Conservation (phyloP, 2,113 vertebrate species). For the Amazona guildingii region DNA sequence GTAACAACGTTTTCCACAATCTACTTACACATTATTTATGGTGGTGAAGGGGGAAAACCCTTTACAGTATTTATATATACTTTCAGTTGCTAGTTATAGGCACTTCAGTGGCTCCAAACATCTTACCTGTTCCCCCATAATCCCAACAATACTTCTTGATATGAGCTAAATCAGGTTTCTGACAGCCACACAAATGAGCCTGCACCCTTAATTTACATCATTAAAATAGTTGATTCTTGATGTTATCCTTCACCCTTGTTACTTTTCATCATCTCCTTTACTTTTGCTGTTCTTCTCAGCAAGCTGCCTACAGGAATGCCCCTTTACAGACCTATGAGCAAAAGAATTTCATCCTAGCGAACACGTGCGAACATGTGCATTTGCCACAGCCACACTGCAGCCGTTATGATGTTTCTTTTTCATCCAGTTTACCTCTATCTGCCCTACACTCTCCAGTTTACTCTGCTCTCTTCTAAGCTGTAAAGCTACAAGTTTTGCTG, state of each 20-base stretch:
- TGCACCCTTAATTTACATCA: background rate
- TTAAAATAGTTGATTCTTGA: background rate
- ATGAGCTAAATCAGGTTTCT: background rate
- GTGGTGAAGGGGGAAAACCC: accelerated
- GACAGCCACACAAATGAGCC: background rate
- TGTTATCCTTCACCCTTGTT: background rate
- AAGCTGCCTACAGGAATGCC: background rate
- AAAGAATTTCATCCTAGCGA: background rate
- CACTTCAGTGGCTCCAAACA: background rate
- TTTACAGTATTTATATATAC: background rate
- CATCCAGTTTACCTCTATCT: background rate
- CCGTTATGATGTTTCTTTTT: background rate
- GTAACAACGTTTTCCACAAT: background rate
- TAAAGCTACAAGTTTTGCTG: background rate
- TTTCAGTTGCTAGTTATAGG: background rate
- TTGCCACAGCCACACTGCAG: background rate
- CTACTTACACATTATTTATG: background rate
- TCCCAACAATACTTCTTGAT: background rate
- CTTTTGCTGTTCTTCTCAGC: background rate
- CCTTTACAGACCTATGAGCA: background rate
- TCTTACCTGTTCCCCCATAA: background rate
- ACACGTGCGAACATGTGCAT: accelerated
- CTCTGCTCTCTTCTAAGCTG: background rate
- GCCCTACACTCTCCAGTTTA: background rate
- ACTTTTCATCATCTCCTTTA: accelerated